A percentile compares a stretch with the other conserved stretches of the same genome.
Conservation (phyloP, 2,888 invertebrate species). For the Cephus runcator region DNA sequence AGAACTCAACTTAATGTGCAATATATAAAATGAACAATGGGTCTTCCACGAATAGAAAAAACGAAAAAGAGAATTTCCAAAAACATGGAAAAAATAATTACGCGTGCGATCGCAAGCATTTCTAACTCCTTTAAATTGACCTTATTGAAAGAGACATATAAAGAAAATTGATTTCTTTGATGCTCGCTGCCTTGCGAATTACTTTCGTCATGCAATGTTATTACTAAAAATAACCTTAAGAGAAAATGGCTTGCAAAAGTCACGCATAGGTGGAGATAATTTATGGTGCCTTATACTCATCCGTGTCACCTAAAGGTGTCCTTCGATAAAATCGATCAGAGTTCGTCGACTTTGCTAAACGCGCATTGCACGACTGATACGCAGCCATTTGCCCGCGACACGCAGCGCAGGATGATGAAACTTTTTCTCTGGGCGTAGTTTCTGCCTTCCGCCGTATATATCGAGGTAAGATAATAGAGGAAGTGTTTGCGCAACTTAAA, state of each 20-base stretch:
- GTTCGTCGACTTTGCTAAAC: background rate
- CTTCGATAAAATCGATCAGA: background rate
- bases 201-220: background rate
- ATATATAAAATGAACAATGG: background rate
- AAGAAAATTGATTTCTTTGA: background rate
- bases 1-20: background rate
- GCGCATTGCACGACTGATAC: background rate
- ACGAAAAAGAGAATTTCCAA: background rate
- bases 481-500: too few relatives aligned
- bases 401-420: background rate
- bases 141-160: background rate
- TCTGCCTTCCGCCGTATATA: background rate
- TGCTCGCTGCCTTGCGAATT: background rate
- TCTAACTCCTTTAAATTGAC: background rate
- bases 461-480: too few relatives aligned
- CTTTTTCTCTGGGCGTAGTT: background rate
- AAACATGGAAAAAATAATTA: background rate
- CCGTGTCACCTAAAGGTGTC: background rate
- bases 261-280: background rate
- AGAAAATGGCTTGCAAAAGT: background rate
- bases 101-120: background rate
- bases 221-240: background rate
- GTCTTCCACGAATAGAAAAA: background rate
- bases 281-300: background rate
- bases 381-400: background rate